Percentiles rank a stretch among this genome's conserved stretches.
These are phyloP conservation scores for Manduca sexta DNA, from an alignment of 1,140 invertebrate species.

Conservation along the genomic window DNA sequence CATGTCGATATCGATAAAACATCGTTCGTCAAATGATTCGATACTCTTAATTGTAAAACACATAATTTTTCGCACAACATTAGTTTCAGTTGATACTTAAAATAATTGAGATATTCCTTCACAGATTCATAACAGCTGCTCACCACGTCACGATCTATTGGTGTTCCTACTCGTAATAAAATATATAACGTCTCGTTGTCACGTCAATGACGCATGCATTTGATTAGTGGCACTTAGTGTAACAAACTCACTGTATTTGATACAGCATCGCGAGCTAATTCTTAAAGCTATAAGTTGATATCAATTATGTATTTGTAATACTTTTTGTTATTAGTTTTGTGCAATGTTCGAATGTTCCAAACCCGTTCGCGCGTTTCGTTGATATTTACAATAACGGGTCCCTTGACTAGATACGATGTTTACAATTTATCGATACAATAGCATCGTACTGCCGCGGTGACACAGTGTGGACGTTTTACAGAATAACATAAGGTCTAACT, in stretches of 20 bases:
- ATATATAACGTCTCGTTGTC: no score
- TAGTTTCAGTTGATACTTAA: background rate
- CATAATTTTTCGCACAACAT: background rate
- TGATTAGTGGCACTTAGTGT: constrained; percentile 46
- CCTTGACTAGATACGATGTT: constrained; percentile 42
- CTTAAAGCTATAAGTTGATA: constrained; percentile 67
- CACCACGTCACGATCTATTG: background rate
- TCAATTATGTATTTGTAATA: constrained; percentile 68
- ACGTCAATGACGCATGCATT: background rate
- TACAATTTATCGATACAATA: no score
- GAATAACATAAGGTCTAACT: no score
- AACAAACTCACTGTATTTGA: constrained; percentile 54
- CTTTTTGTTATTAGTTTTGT: constrained; percentile 43
- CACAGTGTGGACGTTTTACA: no score
- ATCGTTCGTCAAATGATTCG: background rate
- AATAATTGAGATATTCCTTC: background rate
- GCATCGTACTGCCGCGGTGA: no score
- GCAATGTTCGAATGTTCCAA: constrained; percentile 32
- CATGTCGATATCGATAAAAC: constrained; percentile 5
- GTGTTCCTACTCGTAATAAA: no score
- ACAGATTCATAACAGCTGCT: no score
- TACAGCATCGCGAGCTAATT: constrained; percentile 53
- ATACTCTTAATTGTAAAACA: constrained; percentile 1
- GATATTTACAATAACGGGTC: constrained; percentile 37
- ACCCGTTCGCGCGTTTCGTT: constrained; percentile 7